Conservation (phyloP, 2,888 invertebrate species). For the Drosophila histrio region DNA sequence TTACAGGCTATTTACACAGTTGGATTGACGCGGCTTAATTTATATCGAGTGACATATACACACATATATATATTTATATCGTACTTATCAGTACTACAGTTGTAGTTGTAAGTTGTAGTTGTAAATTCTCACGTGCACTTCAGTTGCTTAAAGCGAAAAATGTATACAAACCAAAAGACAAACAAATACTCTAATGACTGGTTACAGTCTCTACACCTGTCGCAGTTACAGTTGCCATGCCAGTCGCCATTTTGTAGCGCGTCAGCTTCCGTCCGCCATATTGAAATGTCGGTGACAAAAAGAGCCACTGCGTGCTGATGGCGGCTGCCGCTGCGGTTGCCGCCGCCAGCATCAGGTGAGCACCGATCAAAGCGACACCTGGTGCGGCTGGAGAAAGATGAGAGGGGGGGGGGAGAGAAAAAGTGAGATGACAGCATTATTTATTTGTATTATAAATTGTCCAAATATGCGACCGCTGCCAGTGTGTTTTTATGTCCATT, state of each 20-base stretch:
- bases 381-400: conserved; percentile 33
- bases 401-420: background rate
- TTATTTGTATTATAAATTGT: conserved; percentile 68
- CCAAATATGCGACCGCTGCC: conserved; percentile 65
- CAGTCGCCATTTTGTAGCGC: conserved; percentile 63
- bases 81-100: conserved; percentile 22
- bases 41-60: conserved; percentile 39
- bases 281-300: conserved; percentile 69
- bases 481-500: conserved; percentile 48
- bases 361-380: conserved; percentile 39
- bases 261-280: conserved; percentile 70
- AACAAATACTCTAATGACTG: conserved; percentile 15
- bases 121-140: conserved; percentile 80
- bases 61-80: conserved; percentile 37
- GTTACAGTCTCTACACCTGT: background rate
- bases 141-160: conserved; percentile 79
- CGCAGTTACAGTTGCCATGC: background rate
- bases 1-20: conserved; percentile 72
- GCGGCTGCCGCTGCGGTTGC: conserved; percentile 63
- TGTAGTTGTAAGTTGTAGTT: conserved; percentile 38
- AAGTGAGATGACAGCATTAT: conserved; percentile 31
- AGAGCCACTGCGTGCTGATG: conserved; percentile 51
- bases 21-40: conserved; percentile 40
- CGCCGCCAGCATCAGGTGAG: conserved; percentile 49
- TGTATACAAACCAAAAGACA: conserved; percentile 40